Evolutionary conservation across 2,113 vertebrate genomes (phyloP), one percentile per base, ranked within the genome.

Genomic region (Phrynosoma blainvillii): DNA sequence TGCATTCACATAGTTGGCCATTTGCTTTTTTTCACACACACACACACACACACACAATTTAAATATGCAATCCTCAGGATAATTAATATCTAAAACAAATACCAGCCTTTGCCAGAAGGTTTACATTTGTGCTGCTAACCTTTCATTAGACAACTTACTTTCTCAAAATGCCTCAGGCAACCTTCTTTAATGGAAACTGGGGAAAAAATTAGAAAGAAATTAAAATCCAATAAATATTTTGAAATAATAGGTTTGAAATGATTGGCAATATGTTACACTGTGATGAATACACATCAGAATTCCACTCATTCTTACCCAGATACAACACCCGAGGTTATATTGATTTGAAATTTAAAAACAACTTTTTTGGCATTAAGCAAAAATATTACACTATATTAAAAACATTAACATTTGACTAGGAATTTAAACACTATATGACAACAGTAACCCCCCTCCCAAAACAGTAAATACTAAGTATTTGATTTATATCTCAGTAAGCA

Each of bases 191-290:
- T 84, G 84, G 84, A 88, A 84, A 74, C 18, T 32, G 76, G 90
- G 92, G 42, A 91, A 74, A 84, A 95, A 89, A 12, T 89, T 52
- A 90, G 93, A 88, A 92, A 94, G 83, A 90, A 96, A 95, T 91
- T 94, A 91, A 94, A 93, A 92, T 92, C 92, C 92, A 92, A 93
- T 94, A 92, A 90, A 77, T 86, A 82, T 75, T 93, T 62, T 79
- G n/a, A 32, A 59, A 84, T 88, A 91, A 93, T 95, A 93, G 93
- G 77, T 94, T 95, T 85, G 89, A 91, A 90, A 88, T 65, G 79
- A 94, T 93, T 90, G 87, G 54, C 78, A 77, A 90, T 84, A 89
- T 92, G 87, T 91, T 92, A 78, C 89, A 42, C 81, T 92, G 40
- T 86, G 93, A 95, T 94, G 87, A 92, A 93, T 93, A 92, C 86